Evolutionary conservation across 2,113 vertebrate species (phyloP), one percentile per base, ranked within the genome.

Genomic region (Acrocephalus kingi): DNA sequence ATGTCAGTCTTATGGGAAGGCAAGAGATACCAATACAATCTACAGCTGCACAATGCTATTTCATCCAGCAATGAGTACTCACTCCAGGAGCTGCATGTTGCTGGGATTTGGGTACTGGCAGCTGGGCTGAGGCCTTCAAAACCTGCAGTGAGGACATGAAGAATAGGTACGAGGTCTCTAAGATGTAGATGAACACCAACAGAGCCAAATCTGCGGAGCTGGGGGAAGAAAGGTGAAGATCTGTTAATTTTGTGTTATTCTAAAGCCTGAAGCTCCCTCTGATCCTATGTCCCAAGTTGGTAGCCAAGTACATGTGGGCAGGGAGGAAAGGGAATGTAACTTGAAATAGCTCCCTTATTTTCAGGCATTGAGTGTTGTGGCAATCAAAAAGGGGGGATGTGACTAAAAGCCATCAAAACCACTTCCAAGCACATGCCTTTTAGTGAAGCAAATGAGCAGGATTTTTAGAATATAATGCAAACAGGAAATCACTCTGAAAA

Each of bases 301-400:
- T 96, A 94, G 91, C 91, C 94, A 95, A 96, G 87, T 79, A 79
- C 46, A 75, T 66, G 94, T 89, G 95, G 93, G 91, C 54, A 96
- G 84, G 45, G 45, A 84, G 85, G 30, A 67, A 95, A 91, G 93
- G 62, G 77, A 94, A 89, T 79, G 71, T 69, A 94, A 89, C 89
- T 93, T 87, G 89, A 95, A 97, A 94, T 95, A 96, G 77, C 58
- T 94, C 20, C 37, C 93, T 94, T 91, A 82, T 87, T 97, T 96
- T 93, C 91, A 83, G 80, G 61, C 2, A 6, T 86, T 84, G 89
- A 81, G 85, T 79, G 37, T 72, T 72, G 81, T 84, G 87, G 96
- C 89, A 93, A 89, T 91, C 76, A 87, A 49, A 81, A 77, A 51
- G 73, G 66, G 63, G 87, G 20, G n/a, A 85, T 93, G 78, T 92